phyloP scores from a whole-genome alignment of 2,113 vertebrate species.

The Phrynosoma platyrhinos region DNA sequence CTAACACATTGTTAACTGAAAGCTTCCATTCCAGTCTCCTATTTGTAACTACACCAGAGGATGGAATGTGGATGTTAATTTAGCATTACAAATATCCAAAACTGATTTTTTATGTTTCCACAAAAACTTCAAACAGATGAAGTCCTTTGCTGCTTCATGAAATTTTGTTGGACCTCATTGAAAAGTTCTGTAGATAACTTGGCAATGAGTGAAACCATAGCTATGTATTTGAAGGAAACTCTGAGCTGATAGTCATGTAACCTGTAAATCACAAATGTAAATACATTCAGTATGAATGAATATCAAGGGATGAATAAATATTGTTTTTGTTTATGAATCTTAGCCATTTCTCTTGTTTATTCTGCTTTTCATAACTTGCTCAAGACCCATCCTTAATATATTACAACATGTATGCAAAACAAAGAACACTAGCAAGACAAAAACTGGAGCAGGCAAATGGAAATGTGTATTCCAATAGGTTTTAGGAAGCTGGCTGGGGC shows the following conservation, averaged over 20 bases:
- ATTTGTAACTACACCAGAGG: background rate
- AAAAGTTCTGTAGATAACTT: conserved; percentile 49
- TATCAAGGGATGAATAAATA: conserved; percentile 54
- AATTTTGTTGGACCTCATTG: conserved; percentile 51
- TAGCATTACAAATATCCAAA: no score
- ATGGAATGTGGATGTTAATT: background rate
- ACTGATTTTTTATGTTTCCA: background rate
- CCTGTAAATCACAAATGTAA: conserved; percentile 64
- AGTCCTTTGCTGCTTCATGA: conserved; percentile 40
- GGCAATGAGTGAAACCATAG: conserved; percentile 64
- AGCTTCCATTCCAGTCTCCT: background rate
- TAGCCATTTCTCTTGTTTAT: conserved; percentile 55
- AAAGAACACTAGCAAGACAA: conserved; percentile 63
- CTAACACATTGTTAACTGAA: background rate
- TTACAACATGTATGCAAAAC: conserved; percentile 67
- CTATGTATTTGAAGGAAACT: conserved; percentile 61
- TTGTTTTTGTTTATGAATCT: conserved; percentile 71
- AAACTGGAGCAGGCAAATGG: conserved; percentile 71
- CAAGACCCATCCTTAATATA: conserved; percentile 68
- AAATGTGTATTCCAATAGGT: conserved; percentile 62
- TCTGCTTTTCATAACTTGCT: conserved; percentile 67
- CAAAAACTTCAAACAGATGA: background rate
- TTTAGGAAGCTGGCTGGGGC: conserved; percentile 69
- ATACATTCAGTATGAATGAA: conserved; percentile 68
- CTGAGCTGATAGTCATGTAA: conserved; percentile 59